Base-by-base conservation (phyloP, 1,140 invertebrate genomes). In the Orchestia grillus region DNA sequence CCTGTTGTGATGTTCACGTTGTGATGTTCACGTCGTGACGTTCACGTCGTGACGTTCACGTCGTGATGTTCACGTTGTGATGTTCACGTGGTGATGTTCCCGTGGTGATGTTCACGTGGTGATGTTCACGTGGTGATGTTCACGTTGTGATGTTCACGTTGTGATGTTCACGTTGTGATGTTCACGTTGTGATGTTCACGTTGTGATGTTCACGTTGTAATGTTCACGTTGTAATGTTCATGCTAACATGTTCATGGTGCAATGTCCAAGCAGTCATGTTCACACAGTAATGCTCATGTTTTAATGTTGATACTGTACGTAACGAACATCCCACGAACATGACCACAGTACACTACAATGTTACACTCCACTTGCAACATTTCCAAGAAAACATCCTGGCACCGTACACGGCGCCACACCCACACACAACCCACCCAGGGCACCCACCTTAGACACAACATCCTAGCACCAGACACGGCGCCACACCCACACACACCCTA, bases 401-500 rank as follows among this genome's bases (percentile, higher is more conserved):
- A 8, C 19, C 19, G 6, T 53, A 19, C 19, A 19, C 6, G 47
- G 19, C 47, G 19, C 19, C 1, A 77, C 28, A 36, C 36, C 3
- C 28, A 77, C 62, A 77, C 11, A 15, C 36, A 15, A 15, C 62
- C 62, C 23, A 41, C 43, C 42, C 88, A 15, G 8, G 28, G 16
- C 28, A 90, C 97, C 97, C 98, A 99, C 99, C 99, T 99, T 94
- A 99, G 97, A 97, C 99, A 53, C 19, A 53, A 53, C 47, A 19
- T 6, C 19, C 19, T 19, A 53, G 47, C 6, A 8, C 19, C 19
- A 8, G 6, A 19, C 19, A 19, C 6, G 47, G 19, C 47, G 19
- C 19, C 1, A 77, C 28, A 36, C 36, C 3, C 28, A 77, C 62
- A 77, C 11, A 15, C 36, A 15, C 11, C 62, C 62, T 23, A 36